Percentiles rank a stretch among this genome's conserved stretches.
Evolutionary conservation across 1,140 invertebrate species (phyloP).

Genomic region (Penaeus japonicus): DNA sequence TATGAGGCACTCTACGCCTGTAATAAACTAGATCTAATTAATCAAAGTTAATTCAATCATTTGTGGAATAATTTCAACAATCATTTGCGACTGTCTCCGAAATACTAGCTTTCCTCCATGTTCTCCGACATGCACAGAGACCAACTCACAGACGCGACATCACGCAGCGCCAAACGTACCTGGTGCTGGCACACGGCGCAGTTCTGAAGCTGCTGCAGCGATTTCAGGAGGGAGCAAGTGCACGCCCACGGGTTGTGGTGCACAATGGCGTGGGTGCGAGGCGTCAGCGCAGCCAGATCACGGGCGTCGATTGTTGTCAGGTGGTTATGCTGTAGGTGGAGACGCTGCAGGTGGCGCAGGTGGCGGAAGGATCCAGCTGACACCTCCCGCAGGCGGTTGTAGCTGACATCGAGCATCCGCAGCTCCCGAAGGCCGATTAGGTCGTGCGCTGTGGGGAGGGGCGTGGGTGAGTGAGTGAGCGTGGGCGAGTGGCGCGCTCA

Average conservation of each 20-base stretch:
- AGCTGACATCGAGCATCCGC: neutral
- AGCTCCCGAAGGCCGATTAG: neutral
- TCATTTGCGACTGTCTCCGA: no score
- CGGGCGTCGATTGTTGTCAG: conserved; percentile 9
- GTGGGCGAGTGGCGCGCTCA: no score
- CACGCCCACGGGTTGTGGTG: conserved; percentile 40
- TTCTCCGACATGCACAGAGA: neutral
- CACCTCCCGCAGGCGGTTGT: conserved; percentile 7
- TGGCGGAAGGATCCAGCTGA: neutral
- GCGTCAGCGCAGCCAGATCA: neutral
- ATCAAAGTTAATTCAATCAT: no score
- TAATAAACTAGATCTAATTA: no score
- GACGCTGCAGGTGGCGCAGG: conserved; percentile 16
- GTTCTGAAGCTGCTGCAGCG: neutral
- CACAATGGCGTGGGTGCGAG: neutral
- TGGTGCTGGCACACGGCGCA: conserved; percentile 21
- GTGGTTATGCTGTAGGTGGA: conserved; percentile 32
- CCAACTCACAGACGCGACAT: neutral
- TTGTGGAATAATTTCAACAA: no score
- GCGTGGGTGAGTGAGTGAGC: no score
- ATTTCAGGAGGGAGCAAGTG: neutral
- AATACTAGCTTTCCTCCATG: neutral
- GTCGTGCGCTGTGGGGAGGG: neutral
- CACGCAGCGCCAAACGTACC: no score
- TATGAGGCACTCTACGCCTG: no score